These are phyloP conservation scores for Corapipo altera DNA, from an alignment of 2,113 vertebrate genomes.

Conservation along the genomic window DNA sequence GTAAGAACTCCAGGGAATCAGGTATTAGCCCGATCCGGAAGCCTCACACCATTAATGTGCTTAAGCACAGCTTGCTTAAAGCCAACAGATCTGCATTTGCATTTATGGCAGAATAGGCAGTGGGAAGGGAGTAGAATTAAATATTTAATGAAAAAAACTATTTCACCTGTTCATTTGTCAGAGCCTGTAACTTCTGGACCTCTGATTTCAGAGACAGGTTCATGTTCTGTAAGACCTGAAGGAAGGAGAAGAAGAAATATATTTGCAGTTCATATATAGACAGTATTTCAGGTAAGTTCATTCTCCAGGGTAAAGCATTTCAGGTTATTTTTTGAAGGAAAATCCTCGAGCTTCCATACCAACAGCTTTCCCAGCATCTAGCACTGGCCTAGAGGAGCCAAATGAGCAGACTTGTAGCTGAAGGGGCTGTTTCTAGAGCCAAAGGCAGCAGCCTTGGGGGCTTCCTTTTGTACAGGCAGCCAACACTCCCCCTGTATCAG, in stretches of 20 bases:
- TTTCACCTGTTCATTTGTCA: conserved; percentile 89
- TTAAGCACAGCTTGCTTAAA: not conserved
- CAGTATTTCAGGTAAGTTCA: not conserved
- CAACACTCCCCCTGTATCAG: not conserved
- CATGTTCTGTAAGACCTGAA: conserved; percentile 88
- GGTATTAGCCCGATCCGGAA: not conserved
- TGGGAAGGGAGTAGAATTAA: not conserved
- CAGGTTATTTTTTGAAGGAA: not conserved
- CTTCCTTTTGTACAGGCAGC: not conserved
- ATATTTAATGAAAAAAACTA: not conserved
- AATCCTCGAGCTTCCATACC: not conserved
- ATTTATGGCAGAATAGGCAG: not conserved
- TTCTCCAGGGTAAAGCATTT: not conserved
- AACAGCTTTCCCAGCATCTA: not conserved
- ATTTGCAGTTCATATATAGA: not conserved
- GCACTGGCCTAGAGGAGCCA: not conserved
- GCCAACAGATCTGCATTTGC: not conserved
- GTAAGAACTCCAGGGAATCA: not conserved
- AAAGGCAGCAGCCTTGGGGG: not conserved
- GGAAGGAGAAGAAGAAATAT: not conserved
- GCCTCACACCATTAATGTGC: not conserved
- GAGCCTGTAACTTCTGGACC: conserved; percentile 86
- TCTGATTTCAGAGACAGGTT: conserved; percentile 88
- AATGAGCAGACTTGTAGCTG: not conserved
- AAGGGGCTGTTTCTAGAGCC: not conserved